phyloP scores from a whole-genome alignment of 1,140 invertebrate species.

The Eupristina koningsbergeri region DNA sequence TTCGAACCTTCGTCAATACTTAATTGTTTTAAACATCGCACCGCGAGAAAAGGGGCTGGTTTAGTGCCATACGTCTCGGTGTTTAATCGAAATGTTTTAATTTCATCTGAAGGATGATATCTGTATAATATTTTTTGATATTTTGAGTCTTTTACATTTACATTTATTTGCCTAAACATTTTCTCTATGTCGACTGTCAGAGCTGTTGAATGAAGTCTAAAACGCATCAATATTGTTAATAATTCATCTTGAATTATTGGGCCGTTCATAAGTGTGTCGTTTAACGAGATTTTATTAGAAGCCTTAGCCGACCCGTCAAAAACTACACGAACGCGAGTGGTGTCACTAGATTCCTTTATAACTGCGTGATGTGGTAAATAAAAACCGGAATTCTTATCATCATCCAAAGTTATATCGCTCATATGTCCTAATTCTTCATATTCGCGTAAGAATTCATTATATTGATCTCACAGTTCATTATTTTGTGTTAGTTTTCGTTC shows the following conservation, averaged over 20 bases:
- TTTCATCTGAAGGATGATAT: neutral
- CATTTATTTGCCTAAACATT: neutral
- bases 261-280: too few relatives aligned
- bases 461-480: too few relatives aligned
- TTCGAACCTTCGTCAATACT: neutral
- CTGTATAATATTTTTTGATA: neutral
- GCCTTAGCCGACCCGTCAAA: neutral
- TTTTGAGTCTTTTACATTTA: neutral
- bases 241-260: too few relatives aligned
- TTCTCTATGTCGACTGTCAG: too few relatives aligned
- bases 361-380: neutral
- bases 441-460: too few relatives aligned
- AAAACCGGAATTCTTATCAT: neutral
- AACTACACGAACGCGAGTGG: neutral
- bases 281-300: too few relatives aligned
- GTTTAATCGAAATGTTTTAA: constrained; percentile 1
- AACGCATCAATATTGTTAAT: neutral
- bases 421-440: too few relatives aligned
- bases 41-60: neutral
- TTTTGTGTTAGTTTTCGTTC: neutral
- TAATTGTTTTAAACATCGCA: neutral
- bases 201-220: neutral
- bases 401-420: too few relatives aligned
- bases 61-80: neutral
- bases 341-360: neutral